phyloP scores from a whole-genome alignment of 1,140 invertebrate genomes.

The Ceratosolen solmsi region DNA sequence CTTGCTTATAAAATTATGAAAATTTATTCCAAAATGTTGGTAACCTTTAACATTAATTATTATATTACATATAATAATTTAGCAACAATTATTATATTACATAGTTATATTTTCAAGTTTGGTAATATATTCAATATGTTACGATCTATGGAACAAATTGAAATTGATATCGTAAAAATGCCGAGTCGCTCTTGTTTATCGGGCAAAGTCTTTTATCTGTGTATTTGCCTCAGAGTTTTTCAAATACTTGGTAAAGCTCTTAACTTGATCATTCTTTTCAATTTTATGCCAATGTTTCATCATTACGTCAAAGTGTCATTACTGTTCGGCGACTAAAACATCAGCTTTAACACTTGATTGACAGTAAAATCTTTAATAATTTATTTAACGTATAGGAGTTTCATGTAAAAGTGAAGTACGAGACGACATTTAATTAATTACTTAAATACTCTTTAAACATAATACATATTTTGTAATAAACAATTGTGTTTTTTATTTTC shows the following conservation, averaged over 20 bases:
- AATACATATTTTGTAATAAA: not conserved
- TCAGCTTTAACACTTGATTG: not conserved
- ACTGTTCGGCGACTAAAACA: not conserved
- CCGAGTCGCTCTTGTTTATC: not conserved
- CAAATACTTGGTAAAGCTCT: not conserved
- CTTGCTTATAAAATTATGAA: not conserved
- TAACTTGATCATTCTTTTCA: not conserved
- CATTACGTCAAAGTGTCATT: not conserved
- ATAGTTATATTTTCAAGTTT: not conserved
- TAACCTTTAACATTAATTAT: not conserved
- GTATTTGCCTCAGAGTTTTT: not conserved
- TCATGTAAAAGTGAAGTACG: not conserved
- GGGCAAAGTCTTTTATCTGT: not conserved
- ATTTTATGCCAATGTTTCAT: not conserved
- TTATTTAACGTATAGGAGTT: not conserved
- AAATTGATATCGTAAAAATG: slow-evolving; percentile 13
- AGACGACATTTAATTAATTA: not conserved
- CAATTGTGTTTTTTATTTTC: not conserved
- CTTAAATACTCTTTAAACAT: not conserved
- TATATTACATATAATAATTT: not conserved
- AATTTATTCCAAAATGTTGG: not conserved
- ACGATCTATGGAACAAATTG: not conserved
- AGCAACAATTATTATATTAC: not conserved
- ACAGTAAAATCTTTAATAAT: not conserved
- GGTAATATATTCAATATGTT: not conserved